phyloP scores from a whole-genome alignment of 2,888 invertebrate genomes.

The Leptogaster cylindrica region DNA sequence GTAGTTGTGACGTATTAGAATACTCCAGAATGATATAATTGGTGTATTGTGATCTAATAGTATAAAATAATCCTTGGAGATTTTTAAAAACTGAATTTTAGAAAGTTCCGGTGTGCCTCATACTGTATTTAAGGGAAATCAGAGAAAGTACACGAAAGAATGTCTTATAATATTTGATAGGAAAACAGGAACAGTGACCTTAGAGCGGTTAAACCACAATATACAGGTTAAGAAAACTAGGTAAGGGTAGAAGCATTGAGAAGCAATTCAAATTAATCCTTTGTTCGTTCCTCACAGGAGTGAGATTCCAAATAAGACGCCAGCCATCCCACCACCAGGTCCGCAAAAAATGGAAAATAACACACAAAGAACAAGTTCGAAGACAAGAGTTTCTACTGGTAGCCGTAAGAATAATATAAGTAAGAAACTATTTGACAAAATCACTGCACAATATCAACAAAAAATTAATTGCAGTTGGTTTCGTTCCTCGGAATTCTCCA shows the following conservation, averaged over 20 bases:
- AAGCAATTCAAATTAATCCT: not conserved
- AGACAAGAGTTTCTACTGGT: slow-evolving; percentile 67
- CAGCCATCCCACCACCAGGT: slow-evolving; percentile 49
- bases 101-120: slow-evolving; percentile 90
- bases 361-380: slow-evolving; percentile 67
- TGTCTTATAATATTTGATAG: slow-evolving; percentile 94
- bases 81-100: slow-evolving; percentile 51
- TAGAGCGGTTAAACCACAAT: slow-evolving; percentile 90
- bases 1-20: no score
- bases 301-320: slow-evolving; percentile 58
- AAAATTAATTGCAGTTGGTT: slow-evolving; percentile 59
- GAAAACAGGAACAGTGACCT: slow-evolving; percentile 88
- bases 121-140: slow-evolving; percentile 94
- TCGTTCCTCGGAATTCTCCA: slow-evolving; percentile 67
- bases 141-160: slow-evolving; percentile 84
- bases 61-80: not conserved
- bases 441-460: no score
- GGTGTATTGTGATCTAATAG: not conserved
- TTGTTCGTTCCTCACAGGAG: slow-evolving; percentile 52
- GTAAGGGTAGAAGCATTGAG: slow-evolving; percentile 60
- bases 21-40: no score
- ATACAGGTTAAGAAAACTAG: slow-evolving; percentile 93
- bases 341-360: slow-evolving; percentile 62
- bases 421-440: slow-evolving; percentile 55
- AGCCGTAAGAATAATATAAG: slow-evolving; percentile 64